Evolutionary conservation across 2,113 vertebrate genomes (phyloP).

Genomic region (Patagioenas fasciata): DNA sequence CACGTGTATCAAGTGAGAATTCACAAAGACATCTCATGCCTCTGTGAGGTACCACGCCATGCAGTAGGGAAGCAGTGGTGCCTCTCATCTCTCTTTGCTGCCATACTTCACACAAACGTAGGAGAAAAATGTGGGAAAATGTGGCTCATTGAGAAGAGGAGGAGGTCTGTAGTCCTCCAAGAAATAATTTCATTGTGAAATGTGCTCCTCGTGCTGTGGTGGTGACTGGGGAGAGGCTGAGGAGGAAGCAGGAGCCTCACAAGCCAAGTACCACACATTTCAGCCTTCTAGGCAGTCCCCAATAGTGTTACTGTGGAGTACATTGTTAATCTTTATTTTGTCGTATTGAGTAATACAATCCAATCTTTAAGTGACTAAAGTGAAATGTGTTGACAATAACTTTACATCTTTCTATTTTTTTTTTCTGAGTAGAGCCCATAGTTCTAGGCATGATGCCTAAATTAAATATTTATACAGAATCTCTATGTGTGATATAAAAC

Average conservation of each 20-base stretch:
- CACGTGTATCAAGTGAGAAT: fast-evolving
- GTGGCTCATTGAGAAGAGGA: neutral
- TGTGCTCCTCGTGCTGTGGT: neutral
- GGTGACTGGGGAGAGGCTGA: neutral
- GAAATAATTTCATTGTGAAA: neutral
- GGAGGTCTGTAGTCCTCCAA: neutral
- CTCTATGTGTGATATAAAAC: neutral
- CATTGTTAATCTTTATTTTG: neutral
- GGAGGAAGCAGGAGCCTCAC: neutral
- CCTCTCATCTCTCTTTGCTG: neutral
- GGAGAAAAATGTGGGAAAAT: neutral
- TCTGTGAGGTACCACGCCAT: neutral
- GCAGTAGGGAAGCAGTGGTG: neutral
- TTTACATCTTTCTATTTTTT: neutral
- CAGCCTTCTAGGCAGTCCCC: neutral
- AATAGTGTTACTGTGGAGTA: fast-evolving
- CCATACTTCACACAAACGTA: fast-evolving
- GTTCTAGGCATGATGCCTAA: neutral
- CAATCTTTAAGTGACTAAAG: neutral
- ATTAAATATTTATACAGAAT: neutral
- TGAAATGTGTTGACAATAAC: neutral
- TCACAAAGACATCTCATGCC: neutral
- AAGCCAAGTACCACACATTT: neutral
- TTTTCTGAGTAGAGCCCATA: neutral
- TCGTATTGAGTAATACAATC: neutral